Evolutionary conservation across 2,113 vertebrate species (phyloP).

Genomic region (Anas platyrhynchos): DNA sequence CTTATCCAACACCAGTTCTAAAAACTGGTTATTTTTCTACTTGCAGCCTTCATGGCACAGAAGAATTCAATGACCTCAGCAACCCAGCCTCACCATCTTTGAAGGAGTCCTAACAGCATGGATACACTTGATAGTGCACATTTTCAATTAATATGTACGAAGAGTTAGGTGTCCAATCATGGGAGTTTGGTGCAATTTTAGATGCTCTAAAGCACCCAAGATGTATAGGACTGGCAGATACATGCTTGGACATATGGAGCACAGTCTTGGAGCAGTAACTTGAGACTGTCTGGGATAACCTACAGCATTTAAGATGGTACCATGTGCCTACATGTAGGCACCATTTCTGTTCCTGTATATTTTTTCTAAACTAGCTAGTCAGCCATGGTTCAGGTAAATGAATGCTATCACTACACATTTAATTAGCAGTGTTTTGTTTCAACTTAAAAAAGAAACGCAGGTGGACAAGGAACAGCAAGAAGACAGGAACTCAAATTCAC

Average conservation of each 20-base stretch:
- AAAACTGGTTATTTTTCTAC: not conserved
- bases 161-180: not conserved
- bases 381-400: not conserved
- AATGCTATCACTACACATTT: not conserved
- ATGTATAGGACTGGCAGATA: not conserved
- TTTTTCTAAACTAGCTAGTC: not conserved
- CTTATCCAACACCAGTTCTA: not conserved
- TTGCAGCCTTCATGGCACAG: not conserved
- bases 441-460: not conserved
- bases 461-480: not conserved
- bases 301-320: not conserved
- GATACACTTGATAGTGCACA: not conserved
- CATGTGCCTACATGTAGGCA: not conserved
- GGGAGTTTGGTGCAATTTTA: not conserved
- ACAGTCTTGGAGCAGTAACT: not conserved
- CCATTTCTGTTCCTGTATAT: not conserved
- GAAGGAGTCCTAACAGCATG: not conserved
- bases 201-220: not conserved
- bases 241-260: not conserved
- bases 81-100: not conserved
- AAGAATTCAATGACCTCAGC: not conserved
- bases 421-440: too few species aligned
- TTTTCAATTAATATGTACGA: fast-evolving
- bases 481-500: not conserved
- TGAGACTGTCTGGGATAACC: not conserved